A percentile compares a stretch with the other conserved stretches of the same genome.
phyloP scores from a whole-genome alignment of 2,888 invertebrate species.

The Mesorhabditis spiculigera region DNA sequence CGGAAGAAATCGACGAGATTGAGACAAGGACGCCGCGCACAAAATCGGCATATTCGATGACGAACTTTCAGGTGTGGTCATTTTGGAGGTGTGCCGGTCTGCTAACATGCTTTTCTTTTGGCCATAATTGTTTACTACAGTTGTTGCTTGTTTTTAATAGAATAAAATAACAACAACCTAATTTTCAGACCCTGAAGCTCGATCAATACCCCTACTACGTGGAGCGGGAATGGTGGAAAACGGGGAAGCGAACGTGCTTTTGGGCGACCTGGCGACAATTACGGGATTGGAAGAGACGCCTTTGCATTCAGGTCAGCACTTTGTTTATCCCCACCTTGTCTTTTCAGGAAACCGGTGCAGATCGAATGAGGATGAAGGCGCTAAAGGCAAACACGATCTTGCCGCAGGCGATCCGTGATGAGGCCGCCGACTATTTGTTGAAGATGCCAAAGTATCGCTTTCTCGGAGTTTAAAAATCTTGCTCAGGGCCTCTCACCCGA shows the following conservation, averaged over 20 bases:
- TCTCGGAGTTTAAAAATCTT: slow-evolving; percentile 48
- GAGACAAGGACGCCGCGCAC: no score
- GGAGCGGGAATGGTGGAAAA: slow-evolving; percentile 58
- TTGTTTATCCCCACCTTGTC: not conserved
- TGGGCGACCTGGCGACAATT: slow-evolving; percentile 82
- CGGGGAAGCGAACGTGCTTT: slow-evolving; percentile 54
- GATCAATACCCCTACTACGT: slow-evolving; percentile 45
- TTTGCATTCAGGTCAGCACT: slow-evolving; percentile 19
- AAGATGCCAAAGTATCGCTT: slow-evolving; percentile 33
- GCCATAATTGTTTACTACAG: no score
- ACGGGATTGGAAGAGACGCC: slow-evolving; percentile 78
- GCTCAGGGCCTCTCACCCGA: slow-evolving; percentile 42
- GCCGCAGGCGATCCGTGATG: slow-evolving; percentile 65
- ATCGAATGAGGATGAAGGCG: slow-evolving; percentile 77
- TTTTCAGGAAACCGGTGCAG: slow-evolving; percentile 66
- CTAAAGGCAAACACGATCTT: slow-evolving; percentile 80
- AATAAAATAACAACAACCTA: not conserved
- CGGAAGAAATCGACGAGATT: no score
- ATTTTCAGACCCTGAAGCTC: slow-evolving; percentile 17
- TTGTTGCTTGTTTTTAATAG: not conserved
- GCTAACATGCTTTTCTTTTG: no score
- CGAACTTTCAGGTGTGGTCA: no score
- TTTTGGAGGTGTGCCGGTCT: no score
- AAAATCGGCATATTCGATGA: no score
- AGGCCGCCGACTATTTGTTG: slow-evolving; percentile 57